Evolutionary conservation across 2,888 invertebrate species (phyloP), one percentile per base, ranked within the genome.

Genomic region (Dusona sp.): DNA sequence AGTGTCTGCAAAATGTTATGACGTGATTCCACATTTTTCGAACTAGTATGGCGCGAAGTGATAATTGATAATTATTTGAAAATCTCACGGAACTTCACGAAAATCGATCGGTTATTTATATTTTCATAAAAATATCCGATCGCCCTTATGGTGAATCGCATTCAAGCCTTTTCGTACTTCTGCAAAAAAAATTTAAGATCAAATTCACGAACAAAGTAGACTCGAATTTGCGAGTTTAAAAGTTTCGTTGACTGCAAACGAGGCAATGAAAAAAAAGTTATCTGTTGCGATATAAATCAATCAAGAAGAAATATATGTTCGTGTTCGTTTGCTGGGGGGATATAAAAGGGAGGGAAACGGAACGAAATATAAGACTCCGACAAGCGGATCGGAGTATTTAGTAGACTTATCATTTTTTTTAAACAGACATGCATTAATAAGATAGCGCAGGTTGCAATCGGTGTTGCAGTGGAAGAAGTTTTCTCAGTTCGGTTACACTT

Each of bases 321-420:
- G 16, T 8, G 3, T n/a, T 22, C 70, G 73, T 57, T 36, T 38
- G 36, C 38, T 65, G 65, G 11, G 22, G 7, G 25, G 68, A 42
- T 22, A 42, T 42, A 19, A 25, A 42, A 42, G 4, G 22, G 42
- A 42, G 16, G 42, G 13, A 57, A 74, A 74, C 13, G 13, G 38
- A 54, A 38, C 38, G 16, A 54, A 57, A 74, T 3, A 25, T 19
- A 16, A 54, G 36, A 38, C 54, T 25, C 16, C 8, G 19, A 9
- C n/a, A 7, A 29, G n/a, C 29, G 33, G 33, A 33, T 64, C 29
- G 7, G 33, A 29, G 64, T 33, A 16, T 9, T 33, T 36, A 22
- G 25, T 25, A 19, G 36, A 33, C 54, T 67, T 74, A 74, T 79
- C 36, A 29, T 68, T 75, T 81, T 42, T 22, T 68, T 68, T 36